Base-by-base conservation (phyloP, 2,888 invertebrate species). In the Geotrupes spiniger region DNA sequence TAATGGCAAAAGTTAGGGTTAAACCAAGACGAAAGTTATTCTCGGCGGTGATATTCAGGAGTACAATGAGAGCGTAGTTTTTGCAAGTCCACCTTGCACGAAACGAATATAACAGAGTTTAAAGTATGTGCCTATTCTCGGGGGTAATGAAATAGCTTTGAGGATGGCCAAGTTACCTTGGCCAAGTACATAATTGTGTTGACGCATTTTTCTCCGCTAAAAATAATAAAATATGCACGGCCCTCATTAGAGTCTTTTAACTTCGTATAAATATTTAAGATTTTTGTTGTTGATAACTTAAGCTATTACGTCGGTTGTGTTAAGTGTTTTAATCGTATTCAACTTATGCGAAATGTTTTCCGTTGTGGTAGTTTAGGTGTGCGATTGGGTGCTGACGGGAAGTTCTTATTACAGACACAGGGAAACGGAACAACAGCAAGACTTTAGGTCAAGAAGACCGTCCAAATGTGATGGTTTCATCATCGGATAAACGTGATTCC, bases 1-100 rank as follows among this genome's bases (percentile, higher is more conserved):
- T 70, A 70, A 71, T 71, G 70, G 70, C 60, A 57, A 69, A 71
- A 71, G 70, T 71, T 71, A 61, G 63, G 65, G 68, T 64, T 68
- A 69, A 69, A 65, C 64, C 65, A 62, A 64, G 63, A 66, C 62
- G 59, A 64, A 65, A 63, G 64, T 68, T 68, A 68, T 68, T 69
- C 69, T 66, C 66, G 62, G 63, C 62, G 68, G 70, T 66, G 68
- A 69, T 69, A 69, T 69, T 68, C 68, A 60, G 57, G 55, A 64
- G 65, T 63, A 68, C 65, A 68, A 68, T 67, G 63, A 65, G 63
- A 65, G 59, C 61, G 54, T 62, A 67, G 64, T 68, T 69, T 68
- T 69, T 69, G 66, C 61, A 49, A 51, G 49, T 59, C 58, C 62
- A 63, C 65, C 64, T 66, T 63, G 58, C 63, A 56, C 59, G 59